Conservation (phyloP, 2,888 invertebrate species). For the Schizotus pectinicornis region DNA sequence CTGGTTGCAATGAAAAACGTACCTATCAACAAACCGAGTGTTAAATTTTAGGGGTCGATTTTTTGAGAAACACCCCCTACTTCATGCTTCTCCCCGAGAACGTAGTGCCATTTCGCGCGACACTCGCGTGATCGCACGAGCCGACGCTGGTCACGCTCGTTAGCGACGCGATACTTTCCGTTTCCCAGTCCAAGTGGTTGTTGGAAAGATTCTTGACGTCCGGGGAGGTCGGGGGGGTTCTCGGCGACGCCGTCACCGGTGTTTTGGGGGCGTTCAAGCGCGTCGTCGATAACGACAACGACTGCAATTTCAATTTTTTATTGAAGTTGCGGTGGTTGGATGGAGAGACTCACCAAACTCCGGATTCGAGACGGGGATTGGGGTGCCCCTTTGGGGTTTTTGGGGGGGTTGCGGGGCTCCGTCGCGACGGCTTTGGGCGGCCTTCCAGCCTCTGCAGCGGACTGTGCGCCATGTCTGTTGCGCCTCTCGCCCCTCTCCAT, state of each 20-base stretch:
- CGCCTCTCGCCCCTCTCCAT: slow-evolving; percentile 52
- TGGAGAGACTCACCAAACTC: slow-evolving; percentile 62
- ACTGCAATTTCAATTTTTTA: slow-evolving; percentile 50
- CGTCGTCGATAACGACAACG: slow-evolving; percentile 52
- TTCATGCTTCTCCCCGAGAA: slow-evolving; percentile 62
- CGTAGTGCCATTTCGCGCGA: slow-evolving; percentile 70
- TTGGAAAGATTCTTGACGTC: slow-evolving; percentile 66
- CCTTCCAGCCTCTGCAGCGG: slow-evolving; percentile 64
- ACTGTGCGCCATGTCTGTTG: slow-evolving; percentile 61
- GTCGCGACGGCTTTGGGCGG: slow-evolving; percentile 39
- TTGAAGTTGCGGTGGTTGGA: slow-evolving; percentile 1
- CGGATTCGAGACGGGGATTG: slow-evolving; percentile 54
- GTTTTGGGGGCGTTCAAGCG: slow-evolving; percentile 47
- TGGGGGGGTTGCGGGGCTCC: slow-evolving; percentile 60
- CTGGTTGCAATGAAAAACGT: slow-evolving; percentile 85
- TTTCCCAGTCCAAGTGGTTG: slow-evolving; percentile 62
- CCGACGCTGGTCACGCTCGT: slow-evolving; percentile 82
- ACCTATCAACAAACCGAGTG: slow-evolving; percentile 66
- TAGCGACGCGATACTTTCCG: slow-evolving; percentile 79
- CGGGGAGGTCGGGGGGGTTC: slow-evolving; percentile 48
- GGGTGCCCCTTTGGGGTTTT: slow-evolving; percentile 49
- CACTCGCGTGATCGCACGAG: slow-evolving; percentile 82
- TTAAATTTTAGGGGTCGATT: neutral
- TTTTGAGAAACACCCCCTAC: slow-evolving; percentile 40
- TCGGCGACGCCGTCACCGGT: slow-evolving; percentile 44